A percentile compares a stretch with the other conserved stretches of the same genome.
Conservation (phyloP, 2,113 vertebrate genomes). For the Sialia sialis region DNA sequence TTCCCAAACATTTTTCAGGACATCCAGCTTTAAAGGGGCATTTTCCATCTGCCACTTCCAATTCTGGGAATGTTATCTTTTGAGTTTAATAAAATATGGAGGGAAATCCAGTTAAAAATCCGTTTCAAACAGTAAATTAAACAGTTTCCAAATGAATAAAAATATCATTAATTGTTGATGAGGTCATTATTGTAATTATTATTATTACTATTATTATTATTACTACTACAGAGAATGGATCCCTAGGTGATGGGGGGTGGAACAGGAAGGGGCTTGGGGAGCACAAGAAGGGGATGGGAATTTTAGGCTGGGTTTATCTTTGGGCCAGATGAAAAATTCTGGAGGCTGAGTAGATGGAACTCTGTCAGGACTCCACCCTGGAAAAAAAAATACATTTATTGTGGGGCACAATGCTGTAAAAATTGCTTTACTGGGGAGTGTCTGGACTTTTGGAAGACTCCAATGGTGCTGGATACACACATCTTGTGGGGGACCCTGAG, state of each 20-base stretch:
- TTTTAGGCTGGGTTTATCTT: not conserved
- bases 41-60: not conserved
- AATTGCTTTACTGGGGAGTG: not conserved
- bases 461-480: not conserved
- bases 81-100: not conserved
- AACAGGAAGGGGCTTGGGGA: no score
- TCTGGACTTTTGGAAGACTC: not conserved
- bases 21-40: no score
- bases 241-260: no score
- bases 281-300: rapidly evolving
- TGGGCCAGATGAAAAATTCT: not conserved
- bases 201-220: no score
- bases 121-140: not conserved
- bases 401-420: no score
- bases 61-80: no score
- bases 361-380: not conserved
- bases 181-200: no score
- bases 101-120: not conserved
- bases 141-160: no score
- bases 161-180: rapidly evolving
- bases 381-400: not conserved
- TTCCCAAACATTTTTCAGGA: not conserved
- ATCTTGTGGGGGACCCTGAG: rapidly evolving
- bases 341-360: not conserved
- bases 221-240: not conserved